Conservation (phyloP, 2,113 vertebrate species). For the Perca fluviatilis region DNA sequence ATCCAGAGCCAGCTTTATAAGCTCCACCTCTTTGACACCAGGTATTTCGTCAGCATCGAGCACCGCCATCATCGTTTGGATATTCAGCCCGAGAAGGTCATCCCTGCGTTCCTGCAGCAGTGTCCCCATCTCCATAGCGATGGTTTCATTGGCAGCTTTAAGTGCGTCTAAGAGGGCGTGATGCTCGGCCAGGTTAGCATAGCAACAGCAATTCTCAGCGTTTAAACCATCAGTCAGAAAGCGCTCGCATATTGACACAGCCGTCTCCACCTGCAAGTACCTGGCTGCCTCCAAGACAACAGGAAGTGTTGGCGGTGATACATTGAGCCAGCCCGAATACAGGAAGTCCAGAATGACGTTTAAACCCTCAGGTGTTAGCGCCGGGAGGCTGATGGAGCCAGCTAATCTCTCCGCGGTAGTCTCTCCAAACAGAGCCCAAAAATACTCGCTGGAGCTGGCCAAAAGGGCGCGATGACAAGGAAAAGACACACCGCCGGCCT, state of each 20-base stretch:
- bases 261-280: conserved; percentile 93
- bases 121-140: conserved; percentile 84
- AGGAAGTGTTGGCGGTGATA: conserved; percentile 89
- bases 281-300: conserved; percentile 91
- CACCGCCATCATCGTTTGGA: conserved; percentile 84
- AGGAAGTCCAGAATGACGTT: conserved; percentile 93
- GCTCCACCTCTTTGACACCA: conserved; percentile 84
- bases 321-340: conserved; percentile 93
- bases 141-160: conserved; percentile 84
- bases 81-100: conserved; percentile 88
- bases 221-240: conserved; percentile 89
- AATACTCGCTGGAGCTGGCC: conserved; percentile 95
- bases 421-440: conserved; percentile 94
- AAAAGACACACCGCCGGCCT: conserved; percentile 89
- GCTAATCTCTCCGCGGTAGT: conserved; percentile 89
- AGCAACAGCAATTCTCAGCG: conserved; percentile 89
- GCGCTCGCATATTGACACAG: conserved; percentile 88
- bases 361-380: conserved; percentile 87
- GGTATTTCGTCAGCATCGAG: conserved; percentile 88
- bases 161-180: conserved; percentile 86
- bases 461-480: conserved; percentile 93
- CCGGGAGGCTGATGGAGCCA: conserved; percentile 85
- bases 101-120: conserved; percentile 82
- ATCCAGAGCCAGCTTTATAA: conserved; percentile 88
- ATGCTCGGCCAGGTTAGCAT: conserved; percentile 90